These are phyloP conservation scores for Eretmochelys imbricata DNA, from an alignment of 2,113 vertebrate species.

Conservation along the genomic window DNA sequence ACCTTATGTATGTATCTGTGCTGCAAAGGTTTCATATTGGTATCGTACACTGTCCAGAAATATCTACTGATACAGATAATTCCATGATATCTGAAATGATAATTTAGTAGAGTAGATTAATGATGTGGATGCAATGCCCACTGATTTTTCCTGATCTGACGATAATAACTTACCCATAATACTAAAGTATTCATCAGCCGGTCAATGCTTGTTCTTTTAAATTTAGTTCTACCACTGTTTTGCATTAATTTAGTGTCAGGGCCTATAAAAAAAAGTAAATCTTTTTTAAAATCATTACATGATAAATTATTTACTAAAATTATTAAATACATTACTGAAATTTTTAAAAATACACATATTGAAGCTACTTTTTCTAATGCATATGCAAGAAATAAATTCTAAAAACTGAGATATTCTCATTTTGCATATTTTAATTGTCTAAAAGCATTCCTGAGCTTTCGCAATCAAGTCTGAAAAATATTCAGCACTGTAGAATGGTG, in stretches of 20 bases:
- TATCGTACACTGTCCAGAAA: not conserved
- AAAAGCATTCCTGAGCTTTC: not conserved
- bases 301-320: not conserved
- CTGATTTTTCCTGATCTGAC: not conserved
- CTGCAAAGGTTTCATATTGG: not conserved
- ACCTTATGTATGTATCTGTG: not conserved
- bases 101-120: not conserved
- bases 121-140: not conserved
- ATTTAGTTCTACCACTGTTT: constrained; percentile 83
- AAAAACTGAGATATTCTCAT: not conserved
- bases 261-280: constrained; percentile 62
- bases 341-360: not conserved
- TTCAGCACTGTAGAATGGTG: not conserved
- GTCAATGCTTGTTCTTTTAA: constrained; percentile 86
- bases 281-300: not conserved
- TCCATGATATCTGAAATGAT: not conserved
- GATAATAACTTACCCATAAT: constrained; percentile 79
- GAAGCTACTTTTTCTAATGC: not conserved
- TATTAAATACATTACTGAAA: not conserved
- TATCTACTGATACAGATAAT: not conserved
- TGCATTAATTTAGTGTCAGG: constrained; percentile 87
- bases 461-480: not conserved
- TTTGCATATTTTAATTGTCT: not conserved
- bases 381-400: not conserved
- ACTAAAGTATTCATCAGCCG: constrained; percentile 85